Evolutionary conservation across 2,113 vertebrate species (phyloP), one percentile per base, ranked within the genome.

Genomic region (Microtus ochrogaster): DNA sequence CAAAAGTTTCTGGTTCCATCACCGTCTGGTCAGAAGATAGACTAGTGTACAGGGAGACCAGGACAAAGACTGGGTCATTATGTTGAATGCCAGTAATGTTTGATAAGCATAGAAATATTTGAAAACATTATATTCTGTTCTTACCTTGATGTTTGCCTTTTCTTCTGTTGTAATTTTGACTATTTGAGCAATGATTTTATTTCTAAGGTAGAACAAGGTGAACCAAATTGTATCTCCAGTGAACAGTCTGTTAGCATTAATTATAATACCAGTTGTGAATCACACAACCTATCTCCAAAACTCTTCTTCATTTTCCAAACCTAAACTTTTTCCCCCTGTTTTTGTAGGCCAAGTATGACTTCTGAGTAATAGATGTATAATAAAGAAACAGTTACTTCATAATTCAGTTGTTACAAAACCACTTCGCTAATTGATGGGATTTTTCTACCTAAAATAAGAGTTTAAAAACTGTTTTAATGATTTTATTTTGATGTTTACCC

Each of bases 331-430:
- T 82, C 78, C 33, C 28, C n/a, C 33, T 63, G 58, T 90, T 96
- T 90, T 89, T 78, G 52, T 78, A 47, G 24, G 3, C 36, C 82
- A 83, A 89, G 26, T 74, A 68, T 94, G 41, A 70, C 87, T 93
- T 72, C 7, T 86, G 19, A 58, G 21, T 47, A 49, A 74, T 28
- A 44, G 7, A 79, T 72, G 10, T 13, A 44, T 16, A 74, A 58
- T 78, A 26, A 21, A 87, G 85, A 90, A 82, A 44, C 21, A 61
- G 21, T 10, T 22, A 88, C 73, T 14, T 12, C 33, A 39, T 4
- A 73, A 16, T 77, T 94, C 44, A 68, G 4, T 33, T 79, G 16
- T 39, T 4, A 73, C 92, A 92, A 94, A 66, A 89, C 28, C 47
- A 24, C 30, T 95, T 89, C 91, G 66, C 16, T 47, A 90, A 17